Percentiles rank a stretch among this genome's conserved stretches.
Evolutionary conservation across 2,797 vertebrate species (phyloP).

Genomic region (Vultur gryphus): DNA sequence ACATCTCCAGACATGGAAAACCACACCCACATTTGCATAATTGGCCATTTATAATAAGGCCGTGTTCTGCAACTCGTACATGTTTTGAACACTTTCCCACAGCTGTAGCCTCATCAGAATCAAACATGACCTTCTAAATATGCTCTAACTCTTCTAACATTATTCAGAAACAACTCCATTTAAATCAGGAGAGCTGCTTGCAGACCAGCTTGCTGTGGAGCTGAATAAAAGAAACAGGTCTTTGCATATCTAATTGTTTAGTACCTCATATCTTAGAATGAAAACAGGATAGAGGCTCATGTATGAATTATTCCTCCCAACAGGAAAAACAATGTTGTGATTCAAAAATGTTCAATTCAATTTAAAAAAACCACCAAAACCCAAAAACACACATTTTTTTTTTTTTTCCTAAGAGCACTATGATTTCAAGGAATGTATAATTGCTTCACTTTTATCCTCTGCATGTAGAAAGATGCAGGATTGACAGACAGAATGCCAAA

Average conservation of each 20-base stretch:
- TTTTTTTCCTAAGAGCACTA: not conserved
- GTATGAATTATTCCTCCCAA: not conserved
- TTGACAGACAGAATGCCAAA: not conserved
- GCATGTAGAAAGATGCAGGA: not conserved
- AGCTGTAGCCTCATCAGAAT: not conserved
- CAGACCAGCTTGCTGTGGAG: not conserved
- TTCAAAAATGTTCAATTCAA: not conserved
- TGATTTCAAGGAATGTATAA: not conserved
- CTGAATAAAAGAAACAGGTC: not conserved
- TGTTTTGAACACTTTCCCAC: not conserved
- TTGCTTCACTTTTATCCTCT: not conserved
- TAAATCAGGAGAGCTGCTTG: not conserved
- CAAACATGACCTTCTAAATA: slow-evolving; percentile 1
- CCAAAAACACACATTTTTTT: not conserved
- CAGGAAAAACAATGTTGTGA: not conserved
- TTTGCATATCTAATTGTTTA: not conserved
- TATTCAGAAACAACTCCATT: not conserved
- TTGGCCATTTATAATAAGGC: not conserved
- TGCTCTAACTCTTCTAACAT: not conserved
- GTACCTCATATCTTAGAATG: not conserved
- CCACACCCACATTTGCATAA: not conserved
- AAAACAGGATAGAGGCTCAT: not conserved
- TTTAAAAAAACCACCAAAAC: not conserved
- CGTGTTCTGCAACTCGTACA: not conserved
- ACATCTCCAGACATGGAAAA: not conserved